phyloP scores from a whole-genome alignment of 2,888 invertebrate species.

The Electrophaes corylata region DNA sequence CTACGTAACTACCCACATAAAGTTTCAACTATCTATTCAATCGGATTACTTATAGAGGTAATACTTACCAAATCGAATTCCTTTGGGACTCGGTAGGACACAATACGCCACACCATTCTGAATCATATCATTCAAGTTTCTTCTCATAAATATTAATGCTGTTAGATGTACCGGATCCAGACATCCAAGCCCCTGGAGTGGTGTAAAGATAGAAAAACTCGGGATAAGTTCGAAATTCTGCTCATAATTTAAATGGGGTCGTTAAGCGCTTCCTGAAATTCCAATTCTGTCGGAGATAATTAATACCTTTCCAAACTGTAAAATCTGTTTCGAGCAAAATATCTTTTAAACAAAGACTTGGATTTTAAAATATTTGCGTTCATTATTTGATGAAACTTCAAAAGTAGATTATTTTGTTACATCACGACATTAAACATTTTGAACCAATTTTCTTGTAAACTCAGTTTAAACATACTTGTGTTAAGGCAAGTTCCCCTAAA shows the following conservation, averaged over 20 bases:
- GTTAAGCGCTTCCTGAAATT: constrained; percentile 42
- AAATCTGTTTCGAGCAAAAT: constrained; percentile 15
- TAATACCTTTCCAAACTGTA: constrained; percentile 31
- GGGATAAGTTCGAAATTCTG: constrained; percentile 32
- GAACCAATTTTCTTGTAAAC: constrained; percentile 14
- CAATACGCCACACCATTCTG: constrained; percentile 25
- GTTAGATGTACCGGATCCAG: constrained; percentile 40
- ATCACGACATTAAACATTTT: constrained; percentile 1
- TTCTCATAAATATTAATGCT: constrained; percentile 52
- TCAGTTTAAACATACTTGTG: constrained; percentile 14
- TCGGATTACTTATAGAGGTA: background rate
- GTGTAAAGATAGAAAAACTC: constrained; percentile 47
- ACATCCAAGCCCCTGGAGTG: constrained; percentile 42
- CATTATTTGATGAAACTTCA: background rate
- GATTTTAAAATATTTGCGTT: background rate
- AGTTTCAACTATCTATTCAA: constrained; percentile 13
- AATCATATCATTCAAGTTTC: constrained; percentile 40
- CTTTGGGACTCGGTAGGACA: constrained; percentile 40
- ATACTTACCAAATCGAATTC: constrained; percentile 30
- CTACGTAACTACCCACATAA: constrained; percentile 6
- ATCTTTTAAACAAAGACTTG: background rate
- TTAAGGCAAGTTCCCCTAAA: constrained; percentile 3
- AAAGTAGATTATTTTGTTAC: background rate
- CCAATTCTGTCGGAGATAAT: constrained; percentile 40
- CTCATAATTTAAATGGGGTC: constrained; percentile 44